Base-by-base conservation (phyloP, 2,113 vertebrate genomes). In the Megaleporinus macrocephalus region DNA sequence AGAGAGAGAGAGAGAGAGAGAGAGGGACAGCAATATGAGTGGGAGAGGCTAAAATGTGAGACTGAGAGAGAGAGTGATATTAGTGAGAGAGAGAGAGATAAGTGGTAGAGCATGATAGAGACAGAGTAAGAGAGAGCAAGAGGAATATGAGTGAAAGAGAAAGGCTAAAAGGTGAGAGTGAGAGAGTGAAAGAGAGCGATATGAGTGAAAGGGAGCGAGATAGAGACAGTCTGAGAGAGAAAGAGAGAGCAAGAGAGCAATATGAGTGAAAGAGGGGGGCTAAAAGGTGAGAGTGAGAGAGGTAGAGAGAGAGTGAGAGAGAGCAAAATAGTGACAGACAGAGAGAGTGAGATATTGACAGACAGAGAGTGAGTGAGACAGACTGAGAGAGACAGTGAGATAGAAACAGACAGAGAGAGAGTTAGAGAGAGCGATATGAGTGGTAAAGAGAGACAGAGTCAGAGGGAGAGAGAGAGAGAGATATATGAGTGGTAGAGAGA, bases 381-480 rank as follows among this genome's bases (percentile, higher is more conserved):
- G n/a, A n/a, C n/a, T n/a, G n/a, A n/a, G n/a, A n/a, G n/a, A n/a
- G n/a, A n/a, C n/a, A n/a, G n/a, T 79, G 13, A 53, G 51, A 53
- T 5, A 53, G 51, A 53, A 13, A 53, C 5, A 53, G 51, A 53
- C 5, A 5, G 49, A 53, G 51, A 73, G 66, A 73, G 30, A 83
- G 73, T 77, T 47, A 78, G 70, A 72, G 62, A 73, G 74, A 81
- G 53, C 62, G 55, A 79, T 29, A 80, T n/a, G 29, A 49, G 59
- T 18, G 59, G 70, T 53, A 24, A 65, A 36, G n/a, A n/a, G n/a
- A 16, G 55, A 53, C 26, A 55, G 72, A 75, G 36, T 24, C 44
- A 74, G 24, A 47, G 49, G 79, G 36, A 73, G 55, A 73, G 62
- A 29, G 41, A 55, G 71, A 75, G 51, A n/a, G 36, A 36, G 36